Evolutionary conservation across 2,113 vertebrate genomes (phyloP), one percentile per base, ranked within the genome.

Genomic region (Pachypanchax playfairii): DNA sequence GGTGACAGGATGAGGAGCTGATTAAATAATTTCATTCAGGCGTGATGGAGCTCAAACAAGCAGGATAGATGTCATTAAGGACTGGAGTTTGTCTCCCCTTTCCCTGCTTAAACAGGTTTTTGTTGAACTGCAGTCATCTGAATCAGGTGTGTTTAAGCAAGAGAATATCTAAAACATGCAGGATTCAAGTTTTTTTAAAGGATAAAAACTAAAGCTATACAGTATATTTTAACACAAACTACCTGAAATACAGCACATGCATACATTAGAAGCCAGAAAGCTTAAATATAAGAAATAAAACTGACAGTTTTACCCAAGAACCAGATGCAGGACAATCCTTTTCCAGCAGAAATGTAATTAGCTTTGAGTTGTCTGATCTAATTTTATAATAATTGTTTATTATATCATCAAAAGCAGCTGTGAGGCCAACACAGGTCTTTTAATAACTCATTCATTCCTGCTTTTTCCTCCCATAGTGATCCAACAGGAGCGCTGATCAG

Each of bases 361-460:
- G 67, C 63, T 17, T 64, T 47, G 54, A 77, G 76, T 82, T 73
- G 79, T 87, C 80, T 66, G 79, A 80, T 87, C 81, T 82, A 77
- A 88, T 84, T 84, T 60, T 77, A 53, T 43, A 80, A 84, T 80
- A 87, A 82, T 82, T 77, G 82, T 86, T 90, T 86, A 89, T 86
- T 86, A 84, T 81, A 77, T 87, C 82, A 89, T 85, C 79, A 80
- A 89, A 90, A 86, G 81, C 87, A 85, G 85, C 85, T 87, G 85
- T 62, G 3, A 70, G 70, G 67, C 66, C 47, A 49, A 64, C 65
- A 36, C 50, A 43, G 75, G 54, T 69, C 79, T 75, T 88, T 79
- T 72, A 81, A 86, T 85, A 73, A 72, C 18, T 26, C 70, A 79
- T 67, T 87, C 56, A 75, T 61, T 82, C 66, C 59, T 48, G 73